Evolutionary conservation across 2,113 vertebrate genomes (phyloP).

Genomic region (Syngnathus typhle): DNA sequence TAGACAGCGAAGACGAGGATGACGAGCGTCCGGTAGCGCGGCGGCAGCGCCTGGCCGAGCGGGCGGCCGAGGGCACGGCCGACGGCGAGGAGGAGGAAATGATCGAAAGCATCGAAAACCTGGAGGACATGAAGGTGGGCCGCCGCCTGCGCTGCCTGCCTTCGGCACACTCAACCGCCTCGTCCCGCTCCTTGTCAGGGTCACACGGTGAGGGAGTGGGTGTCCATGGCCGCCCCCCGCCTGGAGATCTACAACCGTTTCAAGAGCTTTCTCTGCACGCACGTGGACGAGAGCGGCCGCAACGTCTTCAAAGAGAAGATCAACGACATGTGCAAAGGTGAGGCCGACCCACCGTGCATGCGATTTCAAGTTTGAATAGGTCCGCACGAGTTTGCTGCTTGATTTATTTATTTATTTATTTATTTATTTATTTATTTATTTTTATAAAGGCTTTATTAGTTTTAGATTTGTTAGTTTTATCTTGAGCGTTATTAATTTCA

Average conservation of each 20-base stretch:
- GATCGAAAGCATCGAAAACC: constrained; percentile 98
- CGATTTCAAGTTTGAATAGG: no score
- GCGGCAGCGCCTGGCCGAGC: constrained; percentile 80
- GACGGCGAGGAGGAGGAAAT: constrained; percentile 89
- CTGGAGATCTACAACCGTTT: constrained; percentile 98
- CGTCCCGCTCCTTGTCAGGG: constrained; percentile 55
- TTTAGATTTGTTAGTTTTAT: no score
- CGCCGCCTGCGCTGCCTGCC: no score
- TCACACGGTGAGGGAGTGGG: constrained; percentile 93
- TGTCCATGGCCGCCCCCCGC: constrained; percentile 89
- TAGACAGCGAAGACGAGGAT: constrained; percentile 93
- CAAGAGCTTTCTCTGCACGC: constrained; percentile 94
- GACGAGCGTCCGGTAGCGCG: constrained; percentile 82
- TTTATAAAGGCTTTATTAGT: no score
- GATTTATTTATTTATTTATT: no score
- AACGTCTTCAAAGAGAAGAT: constrained; percentile 98
- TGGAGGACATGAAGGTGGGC: constrained; percentile 89
- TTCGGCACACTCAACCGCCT: no score
- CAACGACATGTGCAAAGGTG: constrained; percentile 98
- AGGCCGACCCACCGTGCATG: no score
- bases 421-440: no score
- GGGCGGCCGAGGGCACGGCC: constrained; percentile 77
- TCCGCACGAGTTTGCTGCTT: no score
- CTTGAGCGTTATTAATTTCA: no score
- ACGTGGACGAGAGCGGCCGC: constrained; percentile 90